Evolutionary conservation across 1,140 invertebrate genomes (phyloP).

Genomic region (Portunus trituberculatus): DNA sequence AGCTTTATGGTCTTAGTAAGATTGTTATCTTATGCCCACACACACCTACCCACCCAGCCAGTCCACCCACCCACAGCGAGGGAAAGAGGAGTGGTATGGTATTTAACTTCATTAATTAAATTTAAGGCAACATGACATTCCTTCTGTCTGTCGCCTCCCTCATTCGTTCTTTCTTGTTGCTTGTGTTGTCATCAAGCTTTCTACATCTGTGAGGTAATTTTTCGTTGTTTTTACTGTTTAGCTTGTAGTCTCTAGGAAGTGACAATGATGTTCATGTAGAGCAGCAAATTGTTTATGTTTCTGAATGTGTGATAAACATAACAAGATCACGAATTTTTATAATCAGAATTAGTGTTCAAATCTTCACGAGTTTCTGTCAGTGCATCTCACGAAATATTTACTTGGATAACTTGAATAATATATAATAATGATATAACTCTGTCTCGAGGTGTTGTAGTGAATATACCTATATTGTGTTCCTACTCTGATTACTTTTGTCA

Average conservation of each 20-base stretch:
- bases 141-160: background rate
- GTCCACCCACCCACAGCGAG: background rate
- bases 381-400: background rate
- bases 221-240: no score
- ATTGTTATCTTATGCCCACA: background rate
- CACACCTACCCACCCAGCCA: background rate
- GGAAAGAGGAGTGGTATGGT: background rate
- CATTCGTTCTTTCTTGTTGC: background rate
- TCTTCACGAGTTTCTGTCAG: background rate
- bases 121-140: background rate
- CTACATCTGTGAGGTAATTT: no score
- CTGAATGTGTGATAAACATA: background rate
- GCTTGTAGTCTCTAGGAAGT: no score
- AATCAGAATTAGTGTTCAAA: no score
- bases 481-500: background rate
- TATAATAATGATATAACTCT: no score
- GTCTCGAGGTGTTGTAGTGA: no score
- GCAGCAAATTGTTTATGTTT: background rate
- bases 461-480: background rate
- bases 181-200: no score
- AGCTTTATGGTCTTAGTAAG: background rate
- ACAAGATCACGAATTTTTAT: no score
- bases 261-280: no score
- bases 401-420: no score
- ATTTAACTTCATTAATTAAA: slow-evolving; percentile 4